These are phyloP conservation scores for Ciconia boyciana DNA, from an alignment of 2,113 vertebrate species.

Conservation along the genomic window DNA sequence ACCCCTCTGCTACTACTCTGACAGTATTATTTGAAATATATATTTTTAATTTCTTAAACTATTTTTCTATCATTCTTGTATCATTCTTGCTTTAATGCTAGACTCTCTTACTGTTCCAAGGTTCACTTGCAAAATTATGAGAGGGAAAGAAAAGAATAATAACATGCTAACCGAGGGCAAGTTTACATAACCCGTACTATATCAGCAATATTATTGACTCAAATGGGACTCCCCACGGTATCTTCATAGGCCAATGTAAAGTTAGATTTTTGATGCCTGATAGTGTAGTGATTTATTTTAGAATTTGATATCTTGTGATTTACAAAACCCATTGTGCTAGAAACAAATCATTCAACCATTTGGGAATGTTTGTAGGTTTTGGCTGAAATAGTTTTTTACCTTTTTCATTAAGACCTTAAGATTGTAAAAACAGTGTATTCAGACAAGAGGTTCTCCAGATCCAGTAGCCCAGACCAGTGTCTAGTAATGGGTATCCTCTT, in stretches of 20 bases:
- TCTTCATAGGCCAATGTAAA: constrained; percentile 8
- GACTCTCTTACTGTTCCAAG: neutral
- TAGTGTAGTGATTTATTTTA: constrained; percentile 23
- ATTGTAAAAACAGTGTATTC: neutral
- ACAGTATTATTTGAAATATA: neutral
- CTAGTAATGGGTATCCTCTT: neutral
- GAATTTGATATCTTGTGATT: constrained; percentile 33
- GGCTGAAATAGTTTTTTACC: neutral
- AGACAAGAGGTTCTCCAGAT: neutral
- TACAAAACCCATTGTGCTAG: neutral
- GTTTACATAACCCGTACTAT: constrained; percentile 14
- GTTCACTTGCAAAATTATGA: neutral
- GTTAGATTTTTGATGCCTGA: constrained; percentile 28
- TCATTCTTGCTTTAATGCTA: neutral
- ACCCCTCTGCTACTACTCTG: neutral
- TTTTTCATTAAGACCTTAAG: neutral
- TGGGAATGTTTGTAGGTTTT: neutral
- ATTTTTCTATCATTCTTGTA: neutral
- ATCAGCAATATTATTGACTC: constrained; percentile 7
- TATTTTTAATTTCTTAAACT: neutral
- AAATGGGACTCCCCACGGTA: neutral
- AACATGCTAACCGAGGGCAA: constrained; percentile 8
- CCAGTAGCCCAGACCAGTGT: neutral
- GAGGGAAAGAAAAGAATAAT: constrained; percentile 33
- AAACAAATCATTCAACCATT: constrained; percentile 13